Conservation (phyloP, 2,797 vertebrate species). For the Thunnus albacares region DNA sequence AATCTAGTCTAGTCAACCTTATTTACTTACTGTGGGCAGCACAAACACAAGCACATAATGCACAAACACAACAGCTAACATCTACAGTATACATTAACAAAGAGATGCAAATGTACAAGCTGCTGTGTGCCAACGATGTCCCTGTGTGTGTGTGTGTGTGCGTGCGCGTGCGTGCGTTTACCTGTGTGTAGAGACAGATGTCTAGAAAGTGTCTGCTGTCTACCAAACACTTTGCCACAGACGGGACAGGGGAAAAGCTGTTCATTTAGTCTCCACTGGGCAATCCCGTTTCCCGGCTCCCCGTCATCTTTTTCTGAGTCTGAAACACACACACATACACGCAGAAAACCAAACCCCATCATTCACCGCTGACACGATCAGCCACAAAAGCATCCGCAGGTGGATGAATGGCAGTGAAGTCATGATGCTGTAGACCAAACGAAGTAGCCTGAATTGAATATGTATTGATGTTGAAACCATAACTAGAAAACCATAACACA, state of each 20-base stretch:
- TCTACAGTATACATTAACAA: conserved; percentile 18
- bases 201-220: conserved; percentile 97
- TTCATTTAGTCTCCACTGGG: conserved; percentile 94
- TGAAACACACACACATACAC: conserved; percentile 66
- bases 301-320: conserved; percentile 92
- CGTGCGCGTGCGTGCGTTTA: conserved; percentile 70
- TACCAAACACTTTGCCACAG: conserved; percentile 98
- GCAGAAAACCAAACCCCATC: neutral
- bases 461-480: conserved; percentile 10
- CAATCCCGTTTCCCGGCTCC: conserved; percentile 92
- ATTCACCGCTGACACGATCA: conserved; percentile 23
- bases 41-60: conserved; percentile 30
- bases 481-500: neutral
- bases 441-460: conserved; percentile 20
- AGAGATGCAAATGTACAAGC: neutral
- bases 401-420: conserved; percentile 10
- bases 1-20: conserved; percentile 85
- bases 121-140: neutral
- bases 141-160: neutral
- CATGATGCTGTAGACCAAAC: conserved; percentile 28
- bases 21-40: conserved; percentile 76
- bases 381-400: conserved; percentile 36
- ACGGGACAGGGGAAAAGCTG: conserved; percentile 97
- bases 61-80: conserved; percentile 19
- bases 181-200: conserved; percentile 98